Percentiles rank a stretch among this genome's conserved stretches.
Conservation (phyloP, 2,888 invertebrate species). For the Luperina testacea region DNA sequence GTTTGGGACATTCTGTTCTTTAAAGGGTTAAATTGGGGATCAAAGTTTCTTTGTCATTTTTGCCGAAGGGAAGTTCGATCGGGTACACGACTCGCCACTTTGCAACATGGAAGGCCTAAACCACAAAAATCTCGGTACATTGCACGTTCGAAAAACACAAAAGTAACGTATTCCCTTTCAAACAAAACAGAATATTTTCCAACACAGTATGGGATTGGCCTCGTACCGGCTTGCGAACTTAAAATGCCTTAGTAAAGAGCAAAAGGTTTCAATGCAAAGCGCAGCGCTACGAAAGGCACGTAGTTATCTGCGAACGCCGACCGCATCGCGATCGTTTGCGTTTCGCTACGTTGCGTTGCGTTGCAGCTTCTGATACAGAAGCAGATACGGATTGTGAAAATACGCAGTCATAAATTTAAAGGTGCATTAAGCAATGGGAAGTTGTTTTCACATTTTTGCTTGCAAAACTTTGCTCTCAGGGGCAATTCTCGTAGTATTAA, state of each 20-base stretch:
- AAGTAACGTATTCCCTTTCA: conserved; percentile 18
- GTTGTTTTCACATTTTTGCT: not conserved
- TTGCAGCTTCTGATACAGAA: not conserved
- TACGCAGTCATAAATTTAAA: not conserved
- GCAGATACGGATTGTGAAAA: conserved; percentile 10
- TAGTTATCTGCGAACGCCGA: conserved; percentile 24
- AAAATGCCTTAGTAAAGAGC: conserved; percentile 29
- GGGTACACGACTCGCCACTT: not conserved
- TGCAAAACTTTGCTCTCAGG: not conserved
- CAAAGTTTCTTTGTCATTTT: not conserved
- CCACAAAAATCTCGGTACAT: not conserved
- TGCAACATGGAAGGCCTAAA: not conserved
- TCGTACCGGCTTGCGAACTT: conserved; percentile 5
- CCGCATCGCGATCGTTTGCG: conserved; percentile 23
- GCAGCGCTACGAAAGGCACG: conserved; percentile 16
- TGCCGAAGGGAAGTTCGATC: too few relatives aligned
- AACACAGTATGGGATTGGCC: conserved; percentile 8
- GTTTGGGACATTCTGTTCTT: not conserved
- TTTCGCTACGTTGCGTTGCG: conserved; percentile 10
- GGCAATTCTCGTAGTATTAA: not conserved
- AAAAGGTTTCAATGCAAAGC: conserved; percentile 27
- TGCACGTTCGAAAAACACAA: not conserved
- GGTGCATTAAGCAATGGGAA: not conserved
- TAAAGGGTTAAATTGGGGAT: not conserved
- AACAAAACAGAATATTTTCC: not conserved